phyloP scores from a whole-genome alignment of 1,140 invertebrate genomes.

The Drosophila gunungcola region DNA sequence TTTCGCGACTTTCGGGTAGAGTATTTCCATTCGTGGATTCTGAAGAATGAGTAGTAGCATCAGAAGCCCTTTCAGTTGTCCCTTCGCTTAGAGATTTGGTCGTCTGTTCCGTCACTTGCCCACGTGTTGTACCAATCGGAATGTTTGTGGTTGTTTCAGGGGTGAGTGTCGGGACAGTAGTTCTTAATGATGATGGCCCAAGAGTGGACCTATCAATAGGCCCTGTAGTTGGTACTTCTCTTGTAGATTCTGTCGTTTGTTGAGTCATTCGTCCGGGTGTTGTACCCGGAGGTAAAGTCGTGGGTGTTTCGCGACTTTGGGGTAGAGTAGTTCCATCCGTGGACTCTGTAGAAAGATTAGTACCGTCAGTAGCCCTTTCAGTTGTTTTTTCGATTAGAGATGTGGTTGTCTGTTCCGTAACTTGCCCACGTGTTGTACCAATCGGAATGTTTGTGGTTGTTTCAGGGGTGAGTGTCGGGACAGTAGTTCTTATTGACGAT shows the following conservation, averaged over 20 bases:
- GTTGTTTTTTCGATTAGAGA: background rate
- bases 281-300: background rate
- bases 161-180: background rate
- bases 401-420: background rate
- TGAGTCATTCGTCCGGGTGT: background rate
- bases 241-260: background rate
- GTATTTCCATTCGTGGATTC: background rate
- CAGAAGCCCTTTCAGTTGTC: background rate
- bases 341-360: background rate
- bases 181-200: background rate
- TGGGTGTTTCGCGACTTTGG: background rate
- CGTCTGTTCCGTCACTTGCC: background rate
- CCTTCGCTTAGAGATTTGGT: background rate
- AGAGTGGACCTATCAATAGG: background rate
- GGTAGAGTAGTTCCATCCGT: background rate
- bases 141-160: background rate
- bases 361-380: background rate
- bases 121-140: background rate
- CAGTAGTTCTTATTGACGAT: background rate
- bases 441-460: background rate
- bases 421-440: background rate
- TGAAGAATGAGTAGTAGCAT: background rate
- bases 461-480: background rate
- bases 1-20: background rate
- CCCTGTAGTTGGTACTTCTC: background rate